These are phyloP conservation scores for Pterocles orientalis DNA, from an alignment of 2,113 vertebrate genomes.

Conservation along the genomic window DNA sequence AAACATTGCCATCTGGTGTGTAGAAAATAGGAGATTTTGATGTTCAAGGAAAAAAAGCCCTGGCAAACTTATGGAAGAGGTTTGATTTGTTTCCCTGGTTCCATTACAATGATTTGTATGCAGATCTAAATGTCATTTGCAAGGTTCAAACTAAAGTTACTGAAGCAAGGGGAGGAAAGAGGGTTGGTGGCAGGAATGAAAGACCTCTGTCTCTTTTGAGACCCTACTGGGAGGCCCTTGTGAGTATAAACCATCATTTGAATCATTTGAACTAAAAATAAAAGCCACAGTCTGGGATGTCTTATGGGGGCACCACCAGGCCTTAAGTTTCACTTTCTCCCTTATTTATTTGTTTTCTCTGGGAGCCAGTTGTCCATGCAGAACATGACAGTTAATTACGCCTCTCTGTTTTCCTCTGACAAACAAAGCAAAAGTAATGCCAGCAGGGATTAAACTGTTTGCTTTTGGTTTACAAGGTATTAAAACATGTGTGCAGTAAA, in stretches of 20 bases:
- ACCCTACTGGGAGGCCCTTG: neutral
- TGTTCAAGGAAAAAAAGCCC: neutral
- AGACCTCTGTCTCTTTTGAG: neutral
- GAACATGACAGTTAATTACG: conserved; percentile 45
- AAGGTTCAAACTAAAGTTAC: neutral
- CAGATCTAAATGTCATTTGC: neutral
- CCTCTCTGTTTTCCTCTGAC: conserved; percentile 50
- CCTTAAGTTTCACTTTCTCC: neutral
- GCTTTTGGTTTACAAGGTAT: conserved; percentile 71
- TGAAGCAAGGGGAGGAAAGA: neutral
- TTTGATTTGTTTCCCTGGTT: neutral
- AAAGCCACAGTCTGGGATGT: neutral
- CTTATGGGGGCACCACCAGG: neutral
- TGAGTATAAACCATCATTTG: neutral
- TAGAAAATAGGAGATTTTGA: neutral
- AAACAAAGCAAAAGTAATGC: conserved; percentile 52
- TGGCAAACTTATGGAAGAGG: neutral
- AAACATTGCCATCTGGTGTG: conserved; percentile 10
- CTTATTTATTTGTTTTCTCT: conserved; percentile 15
- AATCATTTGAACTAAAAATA: neutral
- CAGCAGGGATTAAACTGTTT: conserved; percentile 66
- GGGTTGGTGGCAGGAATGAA: neutral
- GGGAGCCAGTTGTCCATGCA: conserved; percentile 14
- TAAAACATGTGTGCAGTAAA: conserved; percentile 45
- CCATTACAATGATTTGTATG: neutral